Evolutionary conservation across 2,797 vertebrate species (phyloP).

Genomic region (Trachurus trachurus): DNA sequence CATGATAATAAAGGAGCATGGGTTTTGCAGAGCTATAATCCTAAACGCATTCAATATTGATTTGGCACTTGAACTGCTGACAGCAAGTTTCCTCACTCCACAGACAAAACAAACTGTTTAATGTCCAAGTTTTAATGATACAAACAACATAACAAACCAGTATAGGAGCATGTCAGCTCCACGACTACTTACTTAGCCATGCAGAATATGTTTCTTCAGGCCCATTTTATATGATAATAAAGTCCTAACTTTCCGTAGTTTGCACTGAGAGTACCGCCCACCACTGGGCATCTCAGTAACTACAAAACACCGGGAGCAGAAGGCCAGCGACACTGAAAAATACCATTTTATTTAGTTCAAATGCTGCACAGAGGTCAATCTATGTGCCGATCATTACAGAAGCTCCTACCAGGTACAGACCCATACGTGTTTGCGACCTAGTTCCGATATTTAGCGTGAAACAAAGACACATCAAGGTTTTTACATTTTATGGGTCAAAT

Average conservation of each 20-base stretch:
- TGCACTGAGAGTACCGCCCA: conserved; percentile 29
- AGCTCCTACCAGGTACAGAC: rapidly evolving
- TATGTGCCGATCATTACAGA: neutral
- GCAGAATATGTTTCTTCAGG: too few species aligned
- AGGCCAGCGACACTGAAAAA: conserved; percentile 20
- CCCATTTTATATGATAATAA: rapidly evolving
- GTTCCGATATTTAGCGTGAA: neutral
- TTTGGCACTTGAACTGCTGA: neutral
- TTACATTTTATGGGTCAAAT: conserved; percentile 12
- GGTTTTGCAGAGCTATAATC: neutral
- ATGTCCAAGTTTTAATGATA: too few species aligned
- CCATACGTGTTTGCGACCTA: rapidly evolving
- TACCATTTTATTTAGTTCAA: neutral
- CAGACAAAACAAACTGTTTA: neutral
- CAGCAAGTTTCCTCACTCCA: neutral
- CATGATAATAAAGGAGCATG: neutral
- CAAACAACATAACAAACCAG: neutral
- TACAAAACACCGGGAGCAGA: conserved; percentile 19
- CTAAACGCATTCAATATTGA: neutral
- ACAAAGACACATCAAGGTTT: neutral
- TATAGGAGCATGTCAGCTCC: too few species aligned
- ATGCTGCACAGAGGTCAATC: neutral
- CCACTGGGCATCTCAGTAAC: conserved; percentile 15
- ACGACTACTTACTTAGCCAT: neutral
- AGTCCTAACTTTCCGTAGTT: neutral